Percentiles rank a stretch among this genome's conserved stretches.
phyloP scores from a whole-genome alignment of 2,888 invertebrate species.

The Phengaris arion region DNA sequence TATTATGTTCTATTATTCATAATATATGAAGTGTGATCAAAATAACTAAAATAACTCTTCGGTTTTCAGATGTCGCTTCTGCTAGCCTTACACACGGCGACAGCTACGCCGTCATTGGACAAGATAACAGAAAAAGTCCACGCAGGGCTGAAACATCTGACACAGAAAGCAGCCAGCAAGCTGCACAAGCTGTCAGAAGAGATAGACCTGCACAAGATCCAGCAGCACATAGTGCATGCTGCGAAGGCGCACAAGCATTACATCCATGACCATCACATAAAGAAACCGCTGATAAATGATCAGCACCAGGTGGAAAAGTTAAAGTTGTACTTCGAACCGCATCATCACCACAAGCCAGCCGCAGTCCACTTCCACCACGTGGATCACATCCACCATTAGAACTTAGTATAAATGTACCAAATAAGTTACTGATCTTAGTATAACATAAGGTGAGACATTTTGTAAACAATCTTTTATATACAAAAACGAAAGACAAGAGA shows the following conservation, averaged over 20 bases:
- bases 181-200: slow-evolving; percentile 45
- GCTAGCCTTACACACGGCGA: slow-evolving; percentile 47
- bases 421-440: not conserved
- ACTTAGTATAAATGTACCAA: not conserved
- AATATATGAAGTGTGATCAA: not conserved
- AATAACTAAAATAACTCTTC: not conserved
- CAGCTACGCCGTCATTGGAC: slow-evolving; percentile 56
- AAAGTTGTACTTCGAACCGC: slow-evolving; percentile 45
- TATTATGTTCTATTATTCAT: not conserved
- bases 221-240: slow-evolving; percentile 40
- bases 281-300: slow-evolving; percentile 42
- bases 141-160: slow-evolving; percentile 43
- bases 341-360: slow-evolving; percentile 40
- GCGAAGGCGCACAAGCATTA: slow-evolving; percentile 38
- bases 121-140: slow-evolving; percentile 51
- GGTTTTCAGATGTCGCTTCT: slow-evolving; percentile 54
- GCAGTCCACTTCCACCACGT: slow-evolving; percentile 36
- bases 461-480: not conserved
- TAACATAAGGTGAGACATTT: not conserved
- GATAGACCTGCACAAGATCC: slow-evolving; percentile 42
- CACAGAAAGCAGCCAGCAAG: slow-evolving; percentile 47
- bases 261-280: slow-evolving; percentile 41
- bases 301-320: slow-evolving; percentile 43
- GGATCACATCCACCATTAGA: slow-evolving; percentile 31
- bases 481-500: too few species aligned